Percentiles rank a stretch among this genome's conserved stretches.
phyloP scores from a whole-genome alignment of 2,797 vertebrate genomes.

The Muraenolepis orangiensis region DNA sequence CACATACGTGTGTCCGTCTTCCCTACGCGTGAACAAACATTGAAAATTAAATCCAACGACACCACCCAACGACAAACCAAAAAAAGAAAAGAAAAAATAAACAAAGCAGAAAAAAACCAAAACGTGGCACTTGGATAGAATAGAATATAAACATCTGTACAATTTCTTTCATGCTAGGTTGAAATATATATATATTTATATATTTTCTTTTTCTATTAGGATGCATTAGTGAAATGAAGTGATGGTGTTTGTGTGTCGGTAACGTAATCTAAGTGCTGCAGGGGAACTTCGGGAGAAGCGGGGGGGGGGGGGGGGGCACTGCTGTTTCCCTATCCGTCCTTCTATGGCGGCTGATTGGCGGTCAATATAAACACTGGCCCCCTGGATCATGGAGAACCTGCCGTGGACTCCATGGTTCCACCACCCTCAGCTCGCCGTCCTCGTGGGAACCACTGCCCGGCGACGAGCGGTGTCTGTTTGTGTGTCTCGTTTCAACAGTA shows the following conservation, averaged over 20 bases:
- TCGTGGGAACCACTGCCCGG: not conserved
- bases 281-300: constrained; percentile 6
- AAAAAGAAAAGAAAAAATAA: not conserved
- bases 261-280: constrained; percentile 16
- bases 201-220: constrained; percentile 30
- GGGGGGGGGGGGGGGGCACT: constrained; percentile 22
- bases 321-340: constrained; percentile 19
- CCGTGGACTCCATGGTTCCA: not conserved
- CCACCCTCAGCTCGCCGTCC: not conserved
- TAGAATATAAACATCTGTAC: constrained; percentile 73
- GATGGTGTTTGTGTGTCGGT: constrained; percentile 27
- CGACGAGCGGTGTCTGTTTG: constrained; percentile 4
- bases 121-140: constrained; percentile 74
- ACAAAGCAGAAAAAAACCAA: constrained; percentile 8
- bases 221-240: constrained; percentile 52
- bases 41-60: constrained; percentile 67
- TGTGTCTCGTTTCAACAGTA: constrained; percentile 54
- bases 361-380: constrained; percentile 24
- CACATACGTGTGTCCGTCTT: constrained; percentile 21
- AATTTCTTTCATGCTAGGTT: constrained; percentile 70
- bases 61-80: constrained; percentile 45
- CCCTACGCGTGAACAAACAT: constrained; percentile 50
- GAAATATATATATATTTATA: constrained; percentile 39
- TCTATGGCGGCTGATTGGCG: not conserved
- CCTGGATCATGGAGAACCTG: not conserved